Evolutionary conservation across 2,888 invertebrate species (phyloP), one percentile per base, ranked within the genome.

Genomic region (Drosophila flavopinicola): DNA sequence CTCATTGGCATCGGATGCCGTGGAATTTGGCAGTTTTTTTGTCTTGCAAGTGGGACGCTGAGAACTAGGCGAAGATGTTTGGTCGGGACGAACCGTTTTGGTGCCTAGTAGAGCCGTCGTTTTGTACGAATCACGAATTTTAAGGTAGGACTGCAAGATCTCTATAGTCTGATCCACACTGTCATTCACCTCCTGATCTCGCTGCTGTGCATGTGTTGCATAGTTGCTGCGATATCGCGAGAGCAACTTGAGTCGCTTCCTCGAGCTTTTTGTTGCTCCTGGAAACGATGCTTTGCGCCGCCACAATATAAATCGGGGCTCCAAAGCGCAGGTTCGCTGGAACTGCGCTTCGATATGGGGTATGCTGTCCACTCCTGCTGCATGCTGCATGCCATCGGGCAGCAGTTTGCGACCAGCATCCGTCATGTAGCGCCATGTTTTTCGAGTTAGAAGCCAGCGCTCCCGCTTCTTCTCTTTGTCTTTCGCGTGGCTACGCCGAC

Each of bases 361-460:
- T 61, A 97, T 92, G 86, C 96, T 96, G 87, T 96, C 96, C 0
- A 93, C 91, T 3, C 94, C 93, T n/a, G n/a, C n/a, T n/a, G n/a
- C n/a, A 90, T 95, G 95, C 86, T 94, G 93, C 3, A 93, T 93
- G 15, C 95, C 95, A 47, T 96, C 96, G n/a, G 97, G 97, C 57
- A 97, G 94, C 47, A 97, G 92, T 88, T 95, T 95, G 61, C 96
- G 94, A 38, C 97, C 97, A 25, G 96, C 96, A 82, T 97, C 97
- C n/a, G 96, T 94, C 97, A 97, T 97, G 91, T 97, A 97, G 82
- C 96, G 93, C 97, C 97, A 97, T 42, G 97, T 97, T 92, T 97
- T 97, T 61, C 97, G 92, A 38, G 97, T 97, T 60, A 97, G 93
- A 63, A 97, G 92, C 97, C 97, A 97, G 90, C 97, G 93, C 91